Evolutionary conservation across 2,888 invertebrate species (phyloP), one percentile per base, ranked within the genome.

Genomic region (Heliconius ismenius): DNA sequence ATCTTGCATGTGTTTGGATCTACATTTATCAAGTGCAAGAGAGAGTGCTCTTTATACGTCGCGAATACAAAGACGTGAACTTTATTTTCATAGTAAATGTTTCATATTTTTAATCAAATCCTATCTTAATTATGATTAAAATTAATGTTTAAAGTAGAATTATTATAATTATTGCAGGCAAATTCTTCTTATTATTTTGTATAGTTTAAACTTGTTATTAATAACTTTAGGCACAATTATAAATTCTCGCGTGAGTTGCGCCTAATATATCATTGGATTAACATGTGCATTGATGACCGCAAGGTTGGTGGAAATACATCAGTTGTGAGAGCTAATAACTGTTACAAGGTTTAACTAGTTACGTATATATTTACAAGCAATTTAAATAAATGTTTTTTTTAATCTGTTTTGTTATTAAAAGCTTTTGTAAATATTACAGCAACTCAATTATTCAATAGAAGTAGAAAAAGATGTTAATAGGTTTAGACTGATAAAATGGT

Each of bases 211-310:
- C n/a, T 28, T 69, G 11, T 13, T 32, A 32, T 28, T 32, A 69
- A 49, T 49, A 49, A 36, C 7, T 60, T 32, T 39, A 39, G 32
- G 18, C 26, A 60, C 32, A 39, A 60, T 58, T 39, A n/a, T 24
- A 60, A 69, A 75, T 63, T 69, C 28, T 73, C 26, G 69, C 74
- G 74, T 74, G 76, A 49, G 24, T 60, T 39, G 67, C 67, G 67
- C 63, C 32, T 49, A 54, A 69, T 74, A 74, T 74, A 69, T 77
- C 68, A 77, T 74, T 49, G 73, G 60, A 76, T 69, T 73, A 76
- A 68, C 43, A 60, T 68, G 72, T 63, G 62, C 58, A 74, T 73
- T 65, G 77, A 77, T 72, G 69, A 73, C 63, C 68, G 68, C 73
- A 69, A 78, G 69, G 68, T 69, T 78, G 63, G 43, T 77, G 49